These are phyloP conservation scores for Chrysemys picta DNA, from an alignment of 2,113 vertebrate species.

Conservation along the genomic window DNA sequence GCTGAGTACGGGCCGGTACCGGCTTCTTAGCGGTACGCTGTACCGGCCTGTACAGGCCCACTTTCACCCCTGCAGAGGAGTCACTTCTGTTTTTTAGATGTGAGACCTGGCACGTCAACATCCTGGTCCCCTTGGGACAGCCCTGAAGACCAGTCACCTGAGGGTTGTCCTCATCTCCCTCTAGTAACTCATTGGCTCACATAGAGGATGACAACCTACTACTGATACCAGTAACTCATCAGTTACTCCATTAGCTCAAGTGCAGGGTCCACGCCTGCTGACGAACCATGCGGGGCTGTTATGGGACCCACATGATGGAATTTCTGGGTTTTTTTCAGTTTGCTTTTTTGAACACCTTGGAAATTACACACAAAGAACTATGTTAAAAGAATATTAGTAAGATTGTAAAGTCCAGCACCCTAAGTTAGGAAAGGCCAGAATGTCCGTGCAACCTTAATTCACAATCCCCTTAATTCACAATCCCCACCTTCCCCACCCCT, in stretches of 20 bases:
- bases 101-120: no score
- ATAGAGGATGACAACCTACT: not conserved
- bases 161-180: fast-evolving
- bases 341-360: not conserved
- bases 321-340: not conserved
- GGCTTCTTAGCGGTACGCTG: no score
- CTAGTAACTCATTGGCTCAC: not conserved
- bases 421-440: not conserved
- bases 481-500: not conserved
- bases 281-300: not conserved
- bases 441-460: not conserved
- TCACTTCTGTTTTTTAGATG: not conserved
- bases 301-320: not conserved
- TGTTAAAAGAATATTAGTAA: not conserved
- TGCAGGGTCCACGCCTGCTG: not conserved
- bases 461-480: not conserved
- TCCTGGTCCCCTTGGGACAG: fast-evolving
- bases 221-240: not conserved
- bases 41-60: no score
- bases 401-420: not conserved
- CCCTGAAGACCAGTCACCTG: not conserved
- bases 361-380: not conserved
- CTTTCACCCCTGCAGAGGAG: no score
- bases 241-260: not conserved
- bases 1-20: no score